A percentile compares a stretch with the other conserved stretches of the same genome.
Evolutionary conservation across 2,113 vertebrate species (phyloP).

Genomic region (Scomber scombrus): DNA sequence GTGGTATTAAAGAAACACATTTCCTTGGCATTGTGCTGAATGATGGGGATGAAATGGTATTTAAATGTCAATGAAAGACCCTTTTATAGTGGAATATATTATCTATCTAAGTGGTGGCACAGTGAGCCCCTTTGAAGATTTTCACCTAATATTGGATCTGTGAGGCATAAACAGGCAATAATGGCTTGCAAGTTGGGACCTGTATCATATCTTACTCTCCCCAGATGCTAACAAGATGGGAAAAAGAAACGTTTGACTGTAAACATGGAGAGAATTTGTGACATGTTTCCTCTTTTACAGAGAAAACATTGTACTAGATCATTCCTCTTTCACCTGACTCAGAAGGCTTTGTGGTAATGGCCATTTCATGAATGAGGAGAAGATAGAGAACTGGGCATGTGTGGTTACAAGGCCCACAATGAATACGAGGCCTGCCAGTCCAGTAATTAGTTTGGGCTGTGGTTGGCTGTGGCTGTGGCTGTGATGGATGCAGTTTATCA

Average conservation of each 20-base stretch:
- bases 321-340: slow-evolving; percentile 62
- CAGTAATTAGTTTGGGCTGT: slow-evolving; percentile 77
- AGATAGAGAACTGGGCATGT: slow-evolving; percentile 57
- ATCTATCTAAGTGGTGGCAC: slow-evolving; percentile 52
- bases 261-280: slow-evolving; percentile 51
- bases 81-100: slow-evolving; percentile 59
- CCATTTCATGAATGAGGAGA: slow-evolving; percentile 55
- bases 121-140: slow-evolving; percentile 59
- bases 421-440: slow-evolving; percentile 70
- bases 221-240: slow-evolving; percentile 42
- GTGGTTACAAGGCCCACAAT: slow-evolving; percentile 44
- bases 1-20: slow-evolving; percentile 44
- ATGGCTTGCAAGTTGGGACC: slow-evolving; percentile 40
- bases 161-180: slow-evolving; percentile 50
- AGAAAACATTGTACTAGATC: slow-evolving; percentile 64
- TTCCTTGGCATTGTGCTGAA: slow-evolving; percentile 50
- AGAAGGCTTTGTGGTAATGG: slow-evolving; percentile 56
- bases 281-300: slow-evolving; percentile 40
- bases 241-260: slow-evolving; percentile 11
- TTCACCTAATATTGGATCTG: slow-evolving; percentile 44
- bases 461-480: slow-evolving; percentile 65
- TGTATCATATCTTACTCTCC: slow-evolving; percentile 42
- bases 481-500: slow-evolving; percentile 75
- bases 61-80: slow-evolving; percentile 68
- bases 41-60: slow-evolving; percentile 53